A percentile compares a stretch with the other conserved stretches of the same genome.
phyloP scores from a whole-genome alignment of 2,888 invertebrate species.

The Amphimallon solstitiale region DNA sequence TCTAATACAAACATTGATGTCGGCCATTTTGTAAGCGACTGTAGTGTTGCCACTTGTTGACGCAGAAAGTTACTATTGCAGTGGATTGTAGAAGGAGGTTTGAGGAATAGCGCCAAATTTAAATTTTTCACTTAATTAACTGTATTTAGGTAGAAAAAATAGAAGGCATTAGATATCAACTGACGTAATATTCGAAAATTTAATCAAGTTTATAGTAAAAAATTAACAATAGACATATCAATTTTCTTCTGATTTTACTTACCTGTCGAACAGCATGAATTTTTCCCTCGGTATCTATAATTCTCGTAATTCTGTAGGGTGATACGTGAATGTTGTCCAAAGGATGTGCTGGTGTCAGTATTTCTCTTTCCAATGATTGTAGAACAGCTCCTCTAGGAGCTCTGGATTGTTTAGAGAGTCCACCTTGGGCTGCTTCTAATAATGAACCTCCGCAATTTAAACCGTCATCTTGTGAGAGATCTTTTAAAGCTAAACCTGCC shows the following conservation, averaged over 20 bases:
- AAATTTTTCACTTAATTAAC: no score
- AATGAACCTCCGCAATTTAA: constrained; percentile 66
- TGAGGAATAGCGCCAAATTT: no score
- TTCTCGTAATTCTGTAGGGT: constrained; percentile 76
- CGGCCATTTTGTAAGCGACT: no score
- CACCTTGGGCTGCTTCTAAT: constrained; percentile 65
- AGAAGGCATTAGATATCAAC: no score
- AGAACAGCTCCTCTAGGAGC: constrained; percentile 73
- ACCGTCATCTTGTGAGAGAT: constrained; percentile 63
- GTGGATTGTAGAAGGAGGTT: no score
- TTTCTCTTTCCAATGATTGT: constrained; percentile 72
- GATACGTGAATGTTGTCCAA: constrained; percentile 74
- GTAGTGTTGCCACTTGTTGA: no score
- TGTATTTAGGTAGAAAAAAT: no score
- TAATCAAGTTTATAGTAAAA: background rate
- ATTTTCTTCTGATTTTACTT: no score
- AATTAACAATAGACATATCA: no score
- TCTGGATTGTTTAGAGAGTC: constrained; percentile 70
- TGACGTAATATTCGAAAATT: background rate
- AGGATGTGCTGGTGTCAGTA: constrained; percentile 63
- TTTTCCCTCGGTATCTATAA: constrained; percentile 78
- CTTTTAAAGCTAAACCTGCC: constrained; percentile 75
- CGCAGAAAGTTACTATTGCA: no score
- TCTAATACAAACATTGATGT: no score
- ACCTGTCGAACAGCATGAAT: constrained; percentile 77